Evolutionary conservation across 1,140 invertebrate species (phyloP), one percentile per base, ranked within the genome.

Genomic region (Hermetia illucens): DNA sequence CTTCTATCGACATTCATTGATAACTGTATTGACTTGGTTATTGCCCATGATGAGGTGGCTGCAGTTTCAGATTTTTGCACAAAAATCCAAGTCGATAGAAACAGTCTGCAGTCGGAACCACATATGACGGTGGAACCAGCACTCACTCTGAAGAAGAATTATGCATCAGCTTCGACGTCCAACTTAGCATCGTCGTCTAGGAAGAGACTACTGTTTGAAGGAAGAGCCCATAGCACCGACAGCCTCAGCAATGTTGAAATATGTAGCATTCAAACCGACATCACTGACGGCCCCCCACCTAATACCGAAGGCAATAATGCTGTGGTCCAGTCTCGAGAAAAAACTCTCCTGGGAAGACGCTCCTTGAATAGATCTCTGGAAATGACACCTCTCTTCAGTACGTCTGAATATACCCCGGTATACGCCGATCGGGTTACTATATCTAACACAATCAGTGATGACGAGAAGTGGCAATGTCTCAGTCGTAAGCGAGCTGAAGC

Each of bases 21-120:
- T 35, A 62, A 62, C 44, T 52, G 52, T 40, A 71, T 75, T 10
- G 71, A 74, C 48, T 58, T 75, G 36, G 68, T 75, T 13, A 70
- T 75, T 53, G 70, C 71, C 4, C 70, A 72, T 47, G 70, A 72
- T 48, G 56, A 59, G 36, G 46, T 58, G 17, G 44, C 54, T 8
- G 51, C 55, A 2, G 51, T 58, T 4, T 54, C 55, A 3, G 56
- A 59, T 32, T 56, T 58, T 37, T 57, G 52, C 46, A 59, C 56
- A 20, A 59, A 59, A 48, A 57, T 58, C 17, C 49, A 57, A 9
- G 55, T 58, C 20, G 56, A 58, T 32, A 46, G 55, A 3, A 46
- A 27, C 13, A n/a, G 24, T 27, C 13, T 13, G 13, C 8, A 27
- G 46, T 38, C 50, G 42, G 24, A 43, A 42, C n/a, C 34, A 9